These are phyloP conservation scores for Ciconia maguari DNA, from an alignment of 2,113 vertebrate species.

Conservation along the genomic window DNA sequence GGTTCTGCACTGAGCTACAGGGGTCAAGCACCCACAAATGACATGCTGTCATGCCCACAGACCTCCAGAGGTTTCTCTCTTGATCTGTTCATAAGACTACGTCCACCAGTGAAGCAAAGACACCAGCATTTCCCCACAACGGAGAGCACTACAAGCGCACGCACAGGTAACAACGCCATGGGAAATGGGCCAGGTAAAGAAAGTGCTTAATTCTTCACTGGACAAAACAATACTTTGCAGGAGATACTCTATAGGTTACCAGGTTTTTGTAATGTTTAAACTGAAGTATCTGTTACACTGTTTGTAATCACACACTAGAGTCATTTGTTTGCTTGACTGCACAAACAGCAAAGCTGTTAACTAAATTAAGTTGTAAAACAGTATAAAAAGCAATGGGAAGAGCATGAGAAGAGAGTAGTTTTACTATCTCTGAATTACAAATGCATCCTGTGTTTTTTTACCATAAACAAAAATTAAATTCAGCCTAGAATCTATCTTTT, in stretches of 20 bases:
- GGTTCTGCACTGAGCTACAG: not conserved
- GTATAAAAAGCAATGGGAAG: not conserved
- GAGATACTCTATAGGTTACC: not conserved
- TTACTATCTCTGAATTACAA: not conserved
- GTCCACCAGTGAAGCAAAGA: not conserved
- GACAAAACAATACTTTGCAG: not conserved
- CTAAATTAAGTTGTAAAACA: not conserved
- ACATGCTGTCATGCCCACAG: rapidly evolving
- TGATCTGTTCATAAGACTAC: not conserved
- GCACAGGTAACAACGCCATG: not conserved
- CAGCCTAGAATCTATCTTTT: not conserved
- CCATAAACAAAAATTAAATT: not conserved
- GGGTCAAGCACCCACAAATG: not conserved
- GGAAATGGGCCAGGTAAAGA: not conserved
- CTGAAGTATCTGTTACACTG: not conserved
- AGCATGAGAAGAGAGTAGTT: not conserved
- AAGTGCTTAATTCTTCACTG: not conserved
- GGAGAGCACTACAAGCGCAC: not conserved
- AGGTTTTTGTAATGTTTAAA: not conserved
- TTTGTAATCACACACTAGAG: not conserved
- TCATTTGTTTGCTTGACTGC: not conserved
- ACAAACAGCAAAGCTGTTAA: not conserved
- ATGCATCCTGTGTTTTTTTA: not conserved
- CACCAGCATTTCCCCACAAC: not conserved
- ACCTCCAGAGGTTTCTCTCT: not conserved